These are phyloP conservation scores for Cryptocephalus moraei DNA, from an alignment of 2,888 invertebrate species.

Conservation along the genomic window DNA sequence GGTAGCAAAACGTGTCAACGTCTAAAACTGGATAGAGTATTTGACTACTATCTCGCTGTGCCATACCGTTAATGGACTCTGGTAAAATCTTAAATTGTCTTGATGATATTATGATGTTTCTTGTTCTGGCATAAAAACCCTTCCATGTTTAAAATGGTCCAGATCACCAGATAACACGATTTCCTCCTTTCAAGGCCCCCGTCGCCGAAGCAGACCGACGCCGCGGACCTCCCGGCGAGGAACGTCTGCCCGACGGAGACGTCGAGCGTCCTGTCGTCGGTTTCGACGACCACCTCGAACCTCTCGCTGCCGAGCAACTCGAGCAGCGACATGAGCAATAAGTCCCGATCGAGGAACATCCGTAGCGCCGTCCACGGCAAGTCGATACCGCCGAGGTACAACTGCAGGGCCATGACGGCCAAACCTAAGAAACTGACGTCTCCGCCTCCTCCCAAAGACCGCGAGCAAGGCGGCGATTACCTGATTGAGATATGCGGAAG, in stretches of 20 bases:
- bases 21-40: no score
- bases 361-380: conserved; percentile 23
- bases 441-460: conserved; percentile 49
- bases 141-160: no score
- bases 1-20: no score
- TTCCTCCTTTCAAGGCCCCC: neutral
- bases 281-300: conserved; percentile 13
- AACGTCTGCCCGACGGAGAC: conserved; percentile 21
- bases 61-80: no score
- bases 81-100: no score
- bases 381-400: conserved; percentile 11
- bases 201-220: neutral
- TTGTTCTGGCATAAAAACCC: no score
- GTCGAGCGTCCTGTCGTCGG: conserved; percentile 16
- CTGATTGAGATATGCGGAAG: conserved; percentile 78
- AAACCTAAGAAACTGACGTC: conserved; percentile 48
- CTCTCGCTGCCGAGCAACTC: conserved; percentile 16
- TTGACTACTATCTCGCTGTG: no score
- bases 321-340: conserved; percentile 11
- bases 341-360: conserved; percentile 19
- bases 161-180: no score
- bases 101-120: no score
- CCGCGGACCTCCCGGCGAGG: neutral
- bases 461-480: conserved; percentile 78
- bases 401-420: conserved; percentile 53